A percentile compares a stretch with the other conserved stretches of the same genome.
Evolutionary conservation across 2,888 invertebrate species (phyloP).

Genomic region (Perdita meconis): DNA sequence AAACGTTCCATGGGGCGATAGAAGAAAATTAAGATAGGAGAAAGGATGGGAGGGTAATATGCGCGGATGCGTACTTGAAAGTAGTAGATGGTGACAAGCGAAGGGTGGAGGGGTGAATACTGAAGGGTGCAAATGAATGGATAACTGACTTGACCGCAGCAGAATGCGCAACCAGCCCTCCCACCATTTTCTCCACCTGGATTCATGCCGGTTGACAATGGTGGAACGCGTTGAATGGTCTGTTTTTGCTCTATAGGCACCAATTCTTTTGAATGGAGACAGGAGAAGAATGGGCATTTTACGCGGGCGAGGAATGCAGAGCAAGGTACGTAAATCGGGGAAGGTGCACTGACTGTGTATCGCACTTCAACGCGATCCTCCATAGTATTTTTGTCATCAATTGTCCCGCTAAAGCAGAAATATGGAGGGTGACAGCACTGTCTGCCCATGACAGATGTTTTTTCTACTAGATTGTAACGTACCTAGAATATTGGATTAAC

Average conservation of each 20-base stretch:
- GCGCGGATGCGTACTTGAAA: constrained; percentile 18
- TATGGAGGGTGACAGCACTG: neutral
- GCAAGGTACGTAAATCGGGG: constrained; percentile 22
- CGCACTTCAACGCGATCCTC: neutral
- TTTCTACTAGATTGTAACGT: too few species aligned
- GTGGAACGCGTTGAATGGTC: constrained; percentile 36
- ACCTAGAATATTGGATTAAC: too few species aligned
- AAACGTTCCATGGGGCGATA: constrained; percentile 14
- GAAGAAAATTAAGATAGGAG: constrained; percentile 37
- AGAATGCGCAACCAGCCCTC: constrained; percentile 66
- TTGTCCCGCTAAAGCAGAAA: neutral
- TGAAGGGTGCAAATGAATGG: constrained; percentile 79
- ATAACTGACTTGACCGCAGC: constrained; percentile 76
- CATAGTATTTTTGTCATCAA: constrained; percentile 9
- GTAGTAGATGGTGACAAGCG: constrained; percentile 22
- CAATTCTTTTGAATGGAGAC: constrained; percentile 32
- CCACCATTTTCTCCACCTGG: constrained; percentile 41
- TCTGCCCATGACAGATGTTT: neutral
- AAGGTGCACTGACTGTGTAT: constrained; percentile 3
- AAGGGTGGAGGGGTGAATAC: constrained; percentile 66
- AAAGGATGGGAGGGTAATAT: constrained; percentile 27
- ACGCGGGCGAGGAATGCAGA: constrained; percentile 14
- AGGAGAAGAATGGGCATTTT: constrained; percentile 12
- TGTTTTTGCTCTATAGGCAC: constrained; percentile 28
- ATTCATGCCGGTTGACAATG: constrained; percentile 40